Evolutionary conservation across 37 sponge, comb jelly and placozoan genomes (phyloP).

Genomic region (Haliclona indistincta): DNA sequence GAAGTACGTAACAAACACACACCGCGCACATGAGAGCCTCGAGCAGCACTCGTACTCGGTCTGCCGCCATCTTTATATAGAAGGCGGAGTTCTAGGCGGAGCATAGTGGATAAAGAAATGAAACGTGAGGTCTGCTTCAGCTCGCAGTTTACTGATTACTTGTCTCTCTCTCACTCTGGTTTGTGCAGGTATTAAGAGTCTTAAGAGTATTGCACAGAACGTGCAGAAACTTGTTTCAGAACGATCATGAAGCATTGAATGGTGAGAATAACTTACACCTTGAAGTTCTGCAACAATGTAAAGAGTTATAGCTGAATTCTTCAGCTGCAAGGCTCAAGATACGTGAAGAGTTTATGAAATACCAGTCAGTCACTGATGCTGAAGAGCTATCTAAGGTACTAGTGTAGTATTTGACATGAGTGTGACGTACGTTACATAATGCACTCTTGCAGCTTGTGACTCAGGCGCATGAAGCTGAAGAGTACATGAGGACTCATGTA

Average conservation of each 20-base stretch:
- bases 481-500: constrained; percentile 18
- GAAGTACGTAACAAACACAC: constrained; percentile 46
- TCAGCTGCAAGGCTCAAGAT: constrained; percentile 28
- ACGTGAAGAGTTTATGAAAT: constrained; percentile 40
- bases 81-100: too few species aligned
- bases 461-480: constrained; percentile 19
- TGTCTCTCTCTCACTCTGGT: too few species aligned
- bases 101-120: too few species aligned
- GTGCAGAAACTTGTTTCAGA: constrained; percentile 25
- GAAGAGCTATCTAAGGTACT: constrained; percentile 25
- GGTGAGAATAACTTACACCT: too few species aligned
- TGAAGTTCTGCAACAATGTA: too few species aligned
- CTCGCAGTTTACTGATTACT: too few species aligned
- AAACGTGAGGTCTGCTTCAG: too few species aligned
- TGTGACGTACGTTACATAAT: neutral
- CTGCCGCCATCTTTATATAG: too few species aligned
- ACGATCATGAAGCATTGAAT: constrained; percentile 5
- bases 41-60: neutral
- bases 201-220: constrained; percentile 24
- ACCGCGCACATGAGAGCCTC: constrained; percentile 11
- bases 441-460: constrained; percentile 23
- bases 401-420: neutral
- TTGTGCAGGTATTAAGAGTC: neutral
- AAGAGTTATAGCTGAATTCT: neutral
- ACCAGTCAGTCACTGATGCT: constrained; percentile 31